These are phyloP conservation scores for Sorex fumeus DNA, from an alignment of 2,113 vertebrate species.

Conservation along the genomic window DNA sequence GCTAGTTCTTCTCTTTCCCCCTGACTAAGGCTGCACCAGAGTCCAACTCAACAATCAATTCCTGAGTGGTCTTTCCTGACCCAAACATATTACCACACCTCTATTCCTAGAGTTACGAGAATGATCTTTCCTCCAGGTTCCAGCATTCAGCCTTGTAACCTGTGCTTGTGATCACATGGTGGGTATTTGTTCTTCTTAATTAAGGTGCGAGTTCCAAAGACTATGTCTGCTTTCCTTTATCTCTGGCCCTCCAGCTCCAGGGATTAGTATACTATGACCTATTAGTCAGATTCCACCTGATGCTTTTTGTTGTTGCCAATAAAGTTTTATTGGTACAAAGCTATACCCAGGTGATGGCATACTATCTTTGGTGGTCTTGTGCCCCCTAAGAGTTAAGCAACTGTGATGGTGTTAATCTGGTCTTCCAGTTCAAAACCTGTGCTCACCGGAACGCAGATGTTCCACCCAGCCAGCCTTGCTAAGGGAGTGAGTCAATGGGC, in stretches of 20 bases:
- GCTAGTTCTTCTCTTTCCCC: neutral
- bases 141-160: neutral
- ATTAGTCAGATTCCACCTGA: neutral
- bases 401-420: neutral
- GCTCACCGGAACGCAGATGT: constrained; percentile 15
- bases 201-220: neutral
- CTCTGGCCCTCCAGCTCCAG: neutral
- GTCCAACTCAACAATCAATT: neutral
- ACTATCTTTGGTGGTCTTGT: neutral
- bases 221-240: neutral
- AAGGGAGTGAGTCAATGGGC: neutral
- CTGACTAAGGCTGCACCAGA: neutral
- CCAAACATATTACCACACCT: neutral
- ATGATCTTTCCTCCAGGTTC: neutral
- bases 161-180: neutral
- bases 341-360: too few relatives aligned
- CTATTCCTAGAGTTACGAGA: neutral
- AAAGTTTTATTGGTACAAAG: neutral
- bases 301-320: neutral
- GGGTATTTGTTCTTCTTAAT: too few relatives aligned
- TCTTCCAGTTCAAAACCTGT: neutral
- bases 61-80: neutral
- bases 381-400: neutral
- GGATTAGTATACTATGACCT: neutral
- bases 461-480: neutral